A percentile compares a stretch with the other conserved stretches of the same genome.
Evolutionary conservation across 2,888 invertebrate genomes (phyloP).

Genomic region (Stictocephala bisonia): DNA sequence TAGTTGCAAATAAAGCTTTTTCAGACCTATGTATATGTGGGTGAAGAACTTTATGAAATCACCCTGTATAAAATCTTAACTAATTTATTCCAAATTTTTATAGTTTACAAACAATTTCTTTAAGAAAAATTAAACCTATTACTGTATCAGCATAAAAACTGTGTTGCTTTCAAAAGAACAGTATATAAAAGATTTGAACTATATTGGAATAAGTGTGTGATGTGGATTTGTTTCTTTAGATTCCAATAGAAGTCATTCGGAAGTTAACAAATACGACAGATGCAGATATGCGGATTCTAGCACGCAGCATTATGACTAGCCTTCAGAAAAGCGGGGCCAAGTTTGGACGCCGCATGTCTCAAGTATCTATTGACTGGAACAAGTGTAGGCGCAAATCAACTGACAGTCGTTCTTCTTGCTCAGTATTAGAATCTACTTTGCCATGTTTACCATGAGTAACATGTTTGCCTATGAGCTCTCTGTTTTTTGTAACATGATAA

Average conservation of each 20-base stretch:
- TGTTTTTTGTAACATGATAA: no score
- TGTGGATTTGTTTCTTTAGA: slow-evolving; percentile 34
- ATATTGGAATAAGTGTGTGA: not conserved
- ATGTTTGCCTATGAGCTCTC: no score
- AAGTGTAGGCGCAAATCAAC: not conserved
- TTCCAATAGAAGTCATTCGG: slow-evolving; percentile 45
- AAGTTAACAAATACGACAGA: slow-evolving; percentile 48
- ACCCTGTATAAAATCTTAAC: no score
- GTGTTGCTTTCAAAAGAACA: not conserved
- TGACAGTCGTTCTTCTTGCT: not conserved
- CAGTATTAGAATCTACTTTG: no score
- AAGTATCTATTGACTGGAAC: not conserved
- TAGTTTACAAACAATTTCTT: no score
- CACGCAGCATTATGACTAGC: slow-evolving; percentile 49
- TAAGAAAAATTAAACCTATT: no score
- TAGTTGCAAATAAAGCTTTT: no score
- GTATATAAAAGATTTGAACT: not conserved
- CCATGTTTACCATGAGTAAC: no score
- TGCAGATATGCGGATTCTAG: slow-evolving; percentile 52
- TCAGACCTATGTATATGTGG: no score
- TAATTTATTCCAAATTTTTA: no score
- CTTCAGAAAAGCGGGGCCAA: slow-evolving; percentile 49
- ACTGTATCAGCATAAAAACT: no score
- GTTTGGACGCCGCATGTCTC: not conserved
- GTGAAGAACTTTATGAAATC: no score